These are phyloP conservation scores for Dendrocopos noguchii DNA, from an alignment of 2,113 vertebrate genomes.

Conservation along the genomic window DNA sequence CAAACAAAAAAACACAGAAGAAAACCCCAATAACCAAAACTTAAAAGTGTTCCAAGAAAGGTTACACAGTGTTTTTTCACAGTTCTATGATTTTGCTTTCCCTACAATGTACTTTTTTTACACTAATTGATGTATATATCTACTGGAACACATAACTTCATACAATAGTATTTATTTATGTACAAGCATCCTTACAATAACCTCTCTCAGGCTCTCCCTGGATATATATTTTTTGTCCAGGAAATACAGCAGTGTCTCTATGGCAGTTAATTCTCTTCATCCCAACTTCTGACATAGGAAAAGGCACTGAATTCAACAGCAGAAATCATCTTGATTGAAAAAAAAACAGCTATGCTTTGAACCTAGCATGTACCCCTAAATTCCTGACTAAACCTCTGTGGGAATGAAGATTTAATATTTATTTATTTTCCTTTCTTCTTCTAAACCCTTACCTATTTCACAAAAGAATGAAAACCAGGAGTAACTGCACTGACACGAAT, in stretches of 20 bases:
- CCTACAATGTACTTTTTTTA: background rate
- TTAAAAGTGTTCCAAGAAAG: background rate
- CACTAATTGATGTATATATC: background rate
- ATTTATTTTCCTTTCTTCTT: background rate
- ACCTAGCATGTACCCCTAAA: background rate
- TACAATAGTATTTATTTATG: background rate
- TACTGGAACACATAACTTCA: background rate
- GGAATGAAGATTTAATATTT: background rate
- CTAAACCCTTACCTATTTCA: background rate
- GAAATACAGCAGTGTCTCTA: background rate
- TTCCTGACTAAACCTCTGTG: accelerated
- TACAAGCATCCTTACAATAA: background rate
- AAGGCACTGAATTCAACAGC: background rate
- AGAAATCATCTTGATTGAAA: background rate
- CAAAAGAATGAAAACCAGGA: background rate
- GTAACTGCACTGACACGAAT: background rate
- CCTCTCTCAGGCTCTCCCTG: background rate
- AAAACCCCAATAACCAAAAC: background rate
- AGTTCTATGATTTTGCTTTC: background rate
- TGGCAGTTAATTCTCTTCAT: background rate
- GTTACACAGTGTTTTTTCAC: background rate
- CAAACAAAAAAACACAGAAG: background rate
- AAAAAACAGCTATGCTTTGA: background rate
- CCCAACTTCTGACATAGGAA: background rate
- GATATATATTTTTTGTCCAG: background rate